Base-by-base conservation (phyloP, 1,140 invertebrate genomes). In the Drosophila sproati region DNA sequence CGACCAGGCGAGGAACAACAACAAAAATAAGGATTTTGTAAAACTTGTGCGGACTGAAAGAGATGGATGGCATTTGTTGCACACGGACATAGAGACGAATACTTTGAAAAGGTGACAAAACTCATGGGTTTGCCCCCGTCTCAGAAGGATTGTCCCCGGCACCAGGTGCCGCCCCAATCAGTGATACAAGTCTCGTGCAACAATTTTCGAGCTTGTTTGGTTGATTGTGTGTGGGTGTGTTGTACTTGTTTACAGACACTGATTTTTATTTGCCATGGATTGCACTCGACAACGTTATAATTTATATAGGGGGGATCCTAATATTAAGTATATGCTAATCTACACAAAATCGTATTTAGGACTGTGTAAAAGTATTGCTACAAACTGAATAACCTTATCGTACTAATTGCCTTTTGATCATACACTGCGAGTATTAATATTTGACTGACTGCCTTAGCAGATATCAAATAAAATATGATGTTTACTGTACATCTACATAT, bases 121-220 rank as follows among this genome's bases (percentile, higher is more conserved):
- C 56, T 69, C 73, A 54, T 51, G 43, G 37, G 31, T 48, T 55
- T 75, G 61, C 55, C 64, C 74, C 74, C 56, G 32, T 43, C 55
- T 39, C 47, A 5, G 6, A n/a, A 7, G 61, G 47, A 52, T 61
- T 35, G 32, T 8, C 3, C 10, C 47, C 28, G 29, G 10, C 56
- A 37, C 56, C 56, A 20, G 69, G 34, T 41, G 41, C n/a, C 51
- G 28, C 62, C 48, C 37, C 56, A 68, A 77, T 82, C 51, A 67
- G n/a, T 79, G 75, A 87, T 87, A 78, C 62, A 78, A 86, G 82
- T 87, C 82, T 69, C 60, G 82, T 55, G 51, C 82, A 39, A 78
- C 79, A 73, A 63, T 76, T 81, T 73, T 64, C 45, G 57, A 87
- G 60, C 56, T 73, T 82, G 77, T 78, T 69, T 78, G 48, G 67